phyloP scores from a whole-genome alignment of 2,888 invertebrate species.

The Argynnis bischoffii region DNA sequence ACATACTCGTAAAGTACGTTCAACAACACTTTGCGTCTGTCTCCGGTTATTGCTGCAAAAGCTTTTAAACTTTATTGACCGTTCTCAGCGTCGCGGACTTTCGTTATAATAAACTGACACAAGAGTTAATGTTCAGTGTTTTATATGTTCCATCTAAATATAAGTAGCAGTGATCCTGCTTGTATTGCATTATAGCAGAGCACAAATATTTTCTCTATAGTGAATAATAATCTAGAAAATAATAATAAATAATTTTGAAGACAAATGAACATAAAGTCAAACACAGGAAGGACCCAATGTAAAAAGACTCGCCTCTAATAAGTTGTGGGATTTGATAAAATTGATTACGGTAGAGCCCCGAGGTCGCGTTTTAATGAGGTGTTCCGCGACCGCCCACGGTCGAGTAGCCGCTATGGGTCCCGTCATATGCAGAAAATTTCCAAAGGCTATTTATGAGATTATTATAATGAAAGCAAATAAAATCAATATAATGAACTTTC shows the following conservation, averaged over 20 bases:
- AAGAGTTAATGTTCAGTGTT: background rate
- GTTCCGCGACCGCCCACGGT: background rate
- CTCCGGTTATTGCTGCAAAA: slow-evolving; percentile 11
- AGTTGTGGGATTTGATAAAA: background rate
- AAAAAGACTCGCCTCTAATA: background rate
- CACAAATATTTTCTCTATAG: too few species aligned
- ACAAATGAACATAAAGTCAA: too few species aligned
- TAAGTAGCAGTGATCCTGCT: too few species aligned
- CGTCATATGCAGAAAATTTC: background rate
- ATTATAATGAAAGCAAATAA: too few species aligned
- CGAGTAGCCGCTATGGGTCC: background rate
- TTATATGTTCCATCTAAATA: too few species aligned
- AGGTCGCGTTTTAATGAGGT: background rate
- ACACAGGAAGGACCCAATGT: too few species aligned
- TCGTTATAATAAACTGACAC: background rate
- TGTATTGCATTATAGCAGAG: too few species aligned
- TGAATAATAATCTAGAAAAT: too few species aligned
- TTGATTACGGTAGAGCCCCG: background rate
- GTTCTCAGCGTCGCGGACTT: background rate
- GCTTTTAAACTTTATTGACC: slow-evolving; percentile 9
- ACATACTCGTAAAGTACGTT: background rate
- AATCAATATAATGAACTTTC: too few species aligned
- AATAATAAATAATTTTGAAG: too few species aligned
- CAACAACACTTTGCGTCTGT: slow-evolving; percentile 6
- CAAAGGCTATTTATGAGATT: too few species aligned